Conservation (phyloP, 2,888 invertebrate genomes). For the Unio pictorum region DNA sequence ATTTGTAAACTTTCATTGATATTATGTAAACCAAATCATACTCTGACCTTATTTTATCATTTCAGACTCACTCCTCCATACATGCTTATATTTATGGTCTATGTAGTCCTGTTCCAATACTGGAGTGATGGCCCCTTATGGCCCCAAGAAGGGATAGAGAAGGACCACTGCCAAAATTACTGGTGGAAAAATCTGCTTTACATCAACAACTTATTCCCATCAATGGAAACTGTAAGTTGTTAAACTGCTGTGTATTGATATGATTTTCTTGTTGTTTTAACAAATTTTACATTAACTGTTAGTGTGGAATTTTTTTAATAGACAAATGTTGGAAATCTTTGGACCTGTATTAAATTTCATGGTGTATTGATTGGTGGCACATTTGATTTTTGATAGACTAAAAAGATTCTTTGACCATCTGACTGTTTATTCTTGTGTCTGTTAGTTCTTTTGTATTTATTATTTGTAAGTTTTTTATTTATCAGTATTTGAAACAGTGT, state of each 20-base stretch:
- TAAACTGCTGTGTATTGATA: not conserved
- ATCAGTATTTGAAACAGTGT: too few species aligned
- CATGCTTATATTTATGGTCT: slow-evolving; percentile 43
- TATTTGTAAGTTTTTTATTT: too few species aligned
- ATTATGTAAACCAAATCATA: too few species aligned
- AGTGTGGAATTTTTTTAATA: not conserved
- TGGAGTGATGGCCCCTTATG: slow-evolving; percentile 39
- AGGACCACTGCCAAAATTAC: slow-evolving; percentile 31
- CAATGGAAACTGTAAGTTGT: slow-evolving; percentile 6
- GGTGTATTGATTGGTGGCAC: too few species aligned
- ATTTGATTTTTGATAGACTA: too few species aligned
- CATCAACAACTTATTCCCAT: slow-evolving; percentile 33
- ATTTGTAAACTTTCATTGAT: too few species aligned
- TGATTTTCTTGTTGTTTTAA: not conserved
- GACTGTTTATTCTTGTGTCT: too few species aligned
- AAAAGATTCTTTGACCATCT: too few species aligned
- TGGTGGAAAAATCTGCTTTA: slow-evolving; percentile 58
- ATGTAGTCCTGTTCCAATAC: slow-evolving; percentile 36
- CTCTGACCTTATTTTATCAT: not conserved
- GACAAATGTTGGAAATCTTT: too few species aligned
- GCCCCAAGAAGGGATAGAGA: slow-evolving; percentile 26
- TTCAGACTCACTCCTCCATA: slow-evolving; percentile 51
- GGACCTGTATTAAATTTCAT: too few species aligned
- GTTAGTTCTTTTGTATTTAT: too few species aligned
- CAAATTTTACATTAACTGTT: not conserved